Conservation (phyloP, 2,888 invertebrate species). For the Hirtodrosophila duncani region DNA sequence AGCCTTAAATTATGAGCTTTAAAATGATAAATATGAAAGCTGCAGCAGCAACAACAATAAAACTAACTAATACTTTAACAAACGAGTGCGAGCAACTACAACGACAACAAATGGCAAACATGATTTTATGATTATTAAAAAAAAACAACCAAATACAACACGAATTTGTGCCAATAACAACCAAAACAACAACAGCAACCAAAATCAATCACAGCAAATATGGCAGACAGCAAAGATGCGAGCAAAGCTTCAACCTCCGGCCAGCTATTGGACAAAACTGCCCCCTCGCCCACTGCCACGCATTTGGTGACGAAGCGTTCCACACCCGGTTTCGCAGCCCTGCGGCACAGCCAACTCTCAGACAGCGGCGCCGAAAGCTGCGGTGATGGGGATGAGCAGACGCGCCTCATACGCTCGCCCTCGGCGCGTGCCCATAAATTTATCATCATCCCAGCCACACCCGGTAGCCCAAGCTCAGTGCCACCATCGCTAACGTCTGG, state of each 20-base stretch:
- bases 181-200: constrained; percentile 15
- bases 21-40: constrained; percentile 55
- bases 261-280: constrained; percentile 42
- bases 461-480: constrained; percentile 42
- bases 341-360: constrained; percentile 70
- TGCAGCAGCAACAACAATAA: constrained; percentile 23
- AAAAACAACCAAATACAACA: constrained; percentile 5
- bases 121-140: constrained; percentile 51
- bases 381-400: constrained; percentile 73
- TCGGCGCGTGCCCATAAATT: constrained; percentile 74
- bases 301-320: constrained; percentile 38
- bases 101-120: constrained; percentile 28
- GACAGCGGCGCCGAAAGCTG: constrained; percentile 75
- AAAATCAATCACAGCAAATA: constrained; percentile 29
- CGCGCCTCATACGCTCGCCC: constrained; percentile 71
- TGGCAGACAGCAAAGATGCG: constrained; percentile 15
- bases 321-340: constrained; percentile 50
- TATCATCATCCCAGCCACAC: constrained; percentile 76
- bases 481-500: not conserved
- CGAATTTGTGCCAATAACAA: constrained; percentile 20
- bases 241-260: constrained; percentile 2
- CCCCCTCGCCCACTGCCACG: constrained; percentile 55
- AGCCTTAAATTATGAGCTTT: constrained; percentile 53
- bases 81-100: constrained; percentile 24
- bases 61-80: constrained; percentile 5